Base-by-base conservation (phyloP, 2,888 invertebrate genomes). In the Dolomedes plantarius region DNA sequence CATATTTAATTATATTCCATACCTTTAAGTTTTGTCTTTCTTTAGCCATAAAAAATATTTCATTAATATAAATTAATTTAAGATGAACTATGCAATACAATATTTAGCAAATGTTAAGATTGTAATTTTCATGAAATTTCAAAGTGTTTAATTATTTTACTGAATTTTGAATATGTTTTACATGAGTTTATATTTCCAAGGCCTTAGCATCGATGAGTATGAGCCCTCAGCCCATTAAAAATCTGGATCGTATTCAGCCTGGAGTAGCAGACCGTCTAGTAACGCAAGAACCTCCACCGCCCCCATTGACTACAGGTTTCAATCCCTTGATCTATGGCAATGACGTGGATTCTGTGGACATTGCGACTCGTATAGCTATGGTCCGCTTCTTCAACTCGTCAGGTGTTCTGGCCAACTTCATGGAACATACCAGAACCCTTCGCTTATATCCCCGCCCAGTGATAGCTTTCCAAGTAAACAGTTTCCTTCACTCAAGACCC, bases 361-460 rank as follows among this genome's bases (percentile, higher is more conserved):
- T 99, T 27, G 99, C 99, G 9, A 98, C 98, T 0, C 93, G 99
- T 87, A 98, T 99, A 67, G 99, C 98, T 16, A 98, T 98, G 98
- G 98, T 97, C 31, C 95, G 97, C 11, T 99, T 99, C 92, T 99
- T 99, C 93, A 98, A 99, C 92, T 98, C 99, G 0, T 95, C 98
- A 90, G 99, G 99, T 91, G 94, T 98, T 11, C 92, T 99, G 89
- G 98, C 98, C 0, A 98, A 99, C 91, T 99, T 99, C 91, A 95
- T 96, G 89, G 99, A 99, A 90, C 99, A 99, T 92, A 99, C 99
- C 0, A 93, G 99, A 82, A 99, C 98, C 0, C 92, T 99, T 85
- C 94, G 99, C 0, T 93, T 99, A 0, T 99, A 99, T 92, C 99
- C 99, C 0, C 93, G 99, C 77, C 99, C 99, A 0, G 99, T 99